Evolutionary conservation across 2,888 invertebrate species (phyloP), one percentile per base, ranked within the genome.

Genomic region (Polydrusus pterygomalis): DNA sequence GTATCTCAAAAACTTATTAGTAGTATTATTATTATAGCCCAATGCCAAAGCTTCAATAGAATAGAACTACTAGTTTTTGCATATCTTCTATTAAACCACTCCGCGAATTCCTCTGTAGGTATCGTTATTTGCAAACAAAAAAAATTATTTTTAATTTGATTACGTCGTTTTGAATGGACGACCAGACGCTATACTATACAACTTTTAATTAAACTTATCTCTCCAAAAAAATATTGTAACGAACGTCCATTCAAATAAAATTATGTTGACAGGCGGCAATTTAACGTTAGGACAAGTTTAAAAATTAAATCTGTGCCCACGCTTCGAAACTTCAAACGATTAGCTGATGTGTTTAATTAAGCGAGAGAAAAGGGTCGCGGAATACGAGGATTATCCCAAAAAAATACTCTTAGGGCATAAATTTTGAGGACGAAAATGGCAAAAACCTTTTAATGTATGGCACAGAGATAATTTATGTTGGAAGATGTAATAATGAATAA

Each of bases 291-390:
- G 11, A 20, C 43, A 63, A 45, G 8, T 63, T 43, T 45, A 43
- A 63, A 63, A 45, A 63, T 63, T 63, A n/a, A 63, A 63, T 63
- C 25, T 45, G 18, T 40, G 60, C 40, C 60, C 25, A 13, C 7
- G 54, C 30, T 54, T n/a, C 20, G 30, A 3, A 54, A 54, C 54
- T 54, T 54, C 54, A 54, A 54, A 54, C 54, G 54, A 54, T 54
- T 54, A 30, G 54, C n/a, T 54, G 54, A 54, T 54, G 54, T 54
- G 54, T 54, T 54, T n/a, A 54, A 54, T 54, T 54, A 30, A 30
- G 54, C 54, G 54, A 54, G 30, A 25, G 20, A 25, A 13, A 30
- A 20, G 54, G 54, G 25, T 30, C 30, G 25, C n/a, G 8, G 25
- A n/a, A n/a, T 13, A 25, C n/a, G 30, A n/a, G 54, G 25, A 25